Evolutionary conservation across 2,113 vertebrate species (phyloP).

Genomic region (Formicarius rufipectus): DNA sequence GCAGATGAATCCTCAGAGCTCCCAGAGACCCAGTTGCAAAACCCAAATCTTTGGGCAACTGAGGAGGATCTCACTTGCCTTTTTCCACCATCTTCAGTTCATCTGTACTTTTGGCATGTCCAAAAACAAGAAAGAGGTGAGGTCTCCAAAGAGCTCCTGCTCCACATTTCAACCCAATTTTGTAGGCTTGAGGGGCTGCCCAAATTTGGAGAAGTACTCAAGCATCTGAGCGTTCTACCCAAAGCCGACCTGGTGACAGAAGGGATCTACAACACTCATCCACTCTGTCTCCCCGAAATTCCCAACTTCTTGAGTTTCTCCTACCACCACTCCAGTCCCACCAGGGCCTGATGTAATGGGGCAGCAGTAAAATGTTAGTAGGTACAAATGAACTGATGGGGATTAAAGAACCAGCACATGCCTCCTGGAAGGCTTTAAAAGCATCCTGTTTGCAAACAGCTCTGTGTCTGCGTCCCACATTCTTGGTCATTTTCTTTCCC

Average conservation of each 20-base stretch:
- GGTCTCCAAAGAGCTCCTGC: not conserved
- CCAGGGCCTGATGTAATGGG: conserved; percentile 43
- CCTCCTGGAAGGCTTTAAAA: conserved; percentile 61
- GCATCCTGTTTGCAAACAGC: conserved; percentile 65
- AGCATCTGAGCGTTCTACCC: not conserved
- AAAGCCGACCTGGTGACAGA: not conserved
- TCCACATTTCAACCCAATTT: not conserved
- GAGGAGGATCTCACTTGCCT: not conserved
- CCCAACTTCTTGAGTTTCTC: conserved; percentile 35
- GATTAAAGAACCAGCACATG: conserved; percentile 67
- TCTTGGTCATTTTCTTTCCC: conserved; percentile 13
- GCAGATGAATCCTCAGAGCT: not conserved
- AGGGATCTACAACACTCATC: not conserved
- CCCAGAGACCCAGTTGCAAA: not conserved
- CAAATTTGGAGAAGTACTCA: not conserved
- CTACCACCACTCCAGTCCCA: not conserved
- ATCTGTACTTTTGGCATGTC: not conserved
- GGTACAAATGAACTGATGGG: conserved; percentile 72
- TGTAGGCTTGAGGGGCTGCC: not conserved
- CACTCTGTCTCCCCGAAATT: not conserved
- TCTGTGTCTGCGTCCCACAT: conserved; percentile 34
- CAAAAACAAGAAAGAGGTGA: not conserved
- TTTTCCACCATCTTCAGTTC: not conserved
- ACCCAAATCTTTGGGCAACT: not conserved
- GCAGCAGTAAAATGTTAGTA: conserved; percentile 67